Evolutionary conservation across 2,888 invertebrate species (phyloP).

Genomic region (Andrena praecox): DNA sequence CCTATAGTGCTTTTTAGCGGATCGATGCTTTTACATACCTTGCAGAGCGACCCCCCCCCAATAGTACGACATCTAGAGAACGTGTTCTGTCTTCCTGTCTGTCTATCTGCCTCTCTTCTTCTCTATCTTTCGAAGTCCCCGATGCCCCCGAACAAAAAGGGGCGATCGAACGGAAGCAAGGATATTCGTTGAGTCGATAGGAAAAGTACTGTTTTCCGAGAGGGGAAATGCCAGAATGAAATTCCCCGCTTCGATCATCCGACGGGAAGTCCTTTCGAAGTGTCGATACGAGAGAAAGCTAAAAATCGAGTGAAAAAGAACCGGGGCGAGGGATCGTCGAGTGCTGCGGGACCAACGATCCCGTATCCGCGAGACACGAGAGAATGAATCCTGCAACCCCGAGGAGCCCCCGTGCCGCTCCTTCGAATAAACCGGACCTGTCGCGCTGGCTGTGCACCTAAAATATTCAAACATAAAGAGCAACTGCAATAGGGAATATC

Average conservation of each 20-base stretch:
- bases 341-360: conserved; percentile 37
- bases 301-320: conserved; percentile 32
- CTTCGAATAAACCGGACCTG: conserved; percentile 4
- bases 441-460: conserved; percentile 30
- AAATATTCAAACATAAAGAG: not conserved
- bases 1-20: conserved; percentile 77
- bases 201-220: conserved; percentile 37
- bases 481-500: not conserved
- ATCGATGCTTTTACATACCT: conserved; percentile 76
- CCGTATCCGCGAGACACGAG: conserved; percentile 45
- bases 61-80: conserved; percentile 62
- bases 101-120: conserved; percentile 20
- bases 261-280: conserved; percentile 25
- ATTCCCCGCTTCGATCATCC: conserved; percentile 34
- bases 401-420: conserved; percentile 40
- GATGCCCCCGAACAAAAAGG: not conserved
- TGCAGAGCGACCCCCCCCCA: conserved; percentile 61
- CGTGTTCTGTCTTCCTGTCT: conserved; percentile 41
- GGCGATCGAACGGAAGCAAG: conserved; percentile 24
- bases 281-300: conserved; percentile 38
- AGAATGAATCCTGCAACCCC: conserved; percentile 50
- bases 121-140: conserved; percentile 40
- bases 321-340: conserved; percentile 28
- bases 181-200: conserved; percentile 51
- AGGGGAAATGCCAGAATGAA: conserved; percentile 16